These are phyloP conservation scores for Ditula angustiorana DNA, from an alignment of 2,888 invertebrate genomes.

Conservation along the genomic window DNA sequence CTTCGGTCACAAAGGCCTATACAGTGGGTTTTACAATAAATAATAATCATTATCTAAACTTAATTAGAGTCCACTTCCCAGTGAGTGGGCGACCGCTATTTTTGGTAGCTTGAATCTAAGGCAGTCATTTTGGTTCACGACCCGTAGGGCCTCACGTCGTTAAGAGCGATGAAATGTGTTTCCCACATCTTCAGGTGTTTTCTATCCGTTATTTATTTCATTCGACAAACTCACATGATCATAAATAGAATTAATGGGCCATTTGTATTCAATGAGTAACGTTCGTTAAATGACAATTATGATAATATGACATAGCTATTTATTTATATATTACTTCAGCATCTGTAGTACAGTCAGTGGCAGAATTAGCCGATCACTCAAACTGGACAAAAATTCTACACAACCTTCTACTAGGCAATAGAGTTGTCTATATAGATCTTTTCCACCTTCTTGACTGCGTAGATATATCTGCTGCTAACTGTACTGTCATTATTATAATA, in stretches of 20 bases:
- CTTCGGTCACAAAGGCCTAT: constrained; percentile 27
- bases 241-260: constrained; percentile 31
- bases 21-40: constrained; percentile 23
- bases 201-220: constrained; percentile 21
- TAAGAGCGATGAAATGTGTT: constrained; percentile 45
- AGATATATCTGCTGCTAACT: too few relatives aligned
- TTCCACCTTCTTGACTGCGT: too few relatives aligned
- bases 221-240: constrained; percentile 15
- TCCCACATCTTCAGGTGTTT: constrained; percentile 32
- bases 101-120: constrained; percentile 68
- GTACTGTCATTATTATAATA: too few relatives aligned
- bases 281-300: constrained; percentile 27
- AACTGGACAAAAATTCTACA: too few relatives aligned
- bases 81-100: constrained; percentile 68
- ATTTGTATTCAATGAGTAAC: constrained; percentile 37
- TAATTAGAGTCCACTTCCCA: constrained; percentile 63
- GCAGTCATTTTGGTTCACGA: constrained; percentile 48
- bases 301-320: constrained; percentile 12
- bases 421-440: too few relatives aligned
- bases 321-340: neutral
- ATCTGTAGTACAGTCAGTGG: neutral
- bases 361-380: too few relatives aligned
- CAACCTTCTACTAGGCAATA: too few relatives aligned
- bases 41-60: constrained; percentile 50
- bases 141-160: constrained; percentile 54